Conservation (phyloP, 2,113 vertebrate species). For the Tylochromis polylepis region DNA sequence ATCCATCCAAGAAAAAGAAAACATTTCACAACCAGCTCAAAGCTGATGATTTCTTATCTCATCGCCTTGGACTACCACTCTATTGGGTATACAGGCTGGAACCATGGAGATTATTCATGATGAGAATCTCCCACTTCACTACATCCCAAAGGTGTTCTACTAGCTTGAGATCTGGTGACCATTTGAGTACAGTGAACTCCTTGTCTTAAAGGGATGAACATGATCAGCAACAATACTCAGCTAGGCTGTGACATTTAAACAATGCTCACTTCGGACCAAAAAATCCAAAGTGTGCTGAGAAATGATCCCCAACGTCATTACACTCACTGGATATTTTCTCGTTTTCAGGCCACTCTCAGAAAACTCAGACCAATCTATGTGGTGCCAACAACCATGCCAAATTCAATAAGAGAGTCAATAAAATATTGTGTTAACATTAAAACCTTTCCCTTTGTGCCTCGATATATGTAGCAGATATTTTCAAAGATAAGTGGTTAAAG, state of each 20-base stretch:
- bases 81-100: neutral
- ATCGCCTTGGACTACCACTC: neutral
- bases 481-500: neutral
- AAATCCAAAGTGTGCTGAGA: no score
- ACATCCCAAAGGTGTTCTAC: neutral
- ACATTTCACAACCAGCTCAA: neutral
- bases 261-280: no score
- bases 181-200: neutral
- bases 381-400: neutral
- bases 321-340: neutral
- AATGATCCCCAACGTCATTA: neutral
- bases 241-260: neutral
- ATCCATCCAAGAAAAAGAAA: no score
- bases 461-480: neutral
- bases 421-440: fast-evolving
- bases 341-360: neutral
- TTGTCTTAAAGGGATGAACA: neutral
- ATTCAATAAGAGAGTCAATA: neutral
- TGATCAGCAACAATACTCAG: neutral
- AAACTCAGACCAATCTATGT: neutral
- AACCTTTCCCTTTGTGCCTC: fast-evolving
- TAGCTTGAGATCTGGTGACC: neutral
- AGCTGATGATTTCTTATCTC: neutral
- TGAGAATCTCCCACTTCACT: neutral
- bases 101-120: neutral